These are phyloP conservation scores for Etheostoma perlongum DNA, from an alignment of 2,797 vertebrate genomes.

Conservation along the genomic window DNA sequence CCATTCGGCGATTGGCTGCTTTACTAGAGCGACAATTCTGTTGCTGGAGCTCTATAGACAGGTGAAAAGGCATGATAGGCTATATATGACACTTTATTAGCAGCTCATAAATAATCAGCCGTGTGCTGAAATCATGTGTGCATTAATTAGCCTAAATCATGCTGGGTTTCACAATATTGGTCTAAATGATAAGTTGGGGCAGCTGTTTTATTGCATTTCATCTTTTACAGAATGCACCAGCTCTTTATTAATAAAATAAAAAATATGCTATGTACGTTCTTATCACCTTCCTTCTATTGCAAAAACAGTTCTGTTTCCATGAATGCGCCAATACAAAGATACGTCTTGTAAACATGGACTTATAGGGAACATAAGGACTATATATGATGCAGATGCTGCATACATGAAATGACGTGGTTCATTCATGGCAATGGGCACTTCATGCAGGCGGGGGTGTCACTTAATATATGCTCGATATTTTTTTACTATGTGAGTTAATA, in stretches of 20 bases:
- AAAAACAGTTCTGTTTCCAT: neutral
- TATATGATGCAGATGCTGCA: constrained; percentile 79
- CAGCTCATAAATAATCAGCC: constrained; percentile 29
- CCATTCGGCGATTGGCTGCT: constrained; percentile 76
- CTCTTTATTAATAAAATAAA: neutral
- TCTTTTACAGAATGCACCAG: neutral
- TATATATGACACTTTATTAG: constrained; percentile 20
- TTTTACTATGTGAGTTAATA: neutral
- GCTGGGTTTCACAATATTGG: neutral
- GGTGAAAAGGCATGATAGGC: constrained; percentile 39
- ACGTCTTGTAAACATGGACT: constrained; percentile 38
- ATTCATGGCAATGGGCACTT: constrained; percentile 71
- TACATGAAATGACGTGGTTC: constrained; percentile 80
- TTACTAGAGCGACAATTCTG: constrained; percentile 61
- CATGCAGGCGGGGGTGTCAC: constrained; percentile 59
- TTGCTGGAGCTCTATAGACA: constrained; percentile 71
- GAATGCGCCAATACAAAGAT: neutral
- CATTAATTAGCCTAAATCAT: constrained; percentile 17
- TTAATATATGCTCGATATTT: neutral
- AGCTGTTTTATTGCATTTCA: neutral
- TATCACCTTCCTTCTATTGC: neutral
- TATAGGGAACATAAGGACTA: constrained; percentile 54
- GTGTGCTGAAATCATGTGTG: constrained; percentile 11
- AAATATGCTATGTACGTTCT: neutral
- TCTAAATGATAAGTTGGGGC: neutral